Percentiles rank a stretch among this genome's conserved stretches.
phyloP scores from a whole-genome alignment of 2,113 vertebrate species.

The Salvelinus alpinus region DNA sequence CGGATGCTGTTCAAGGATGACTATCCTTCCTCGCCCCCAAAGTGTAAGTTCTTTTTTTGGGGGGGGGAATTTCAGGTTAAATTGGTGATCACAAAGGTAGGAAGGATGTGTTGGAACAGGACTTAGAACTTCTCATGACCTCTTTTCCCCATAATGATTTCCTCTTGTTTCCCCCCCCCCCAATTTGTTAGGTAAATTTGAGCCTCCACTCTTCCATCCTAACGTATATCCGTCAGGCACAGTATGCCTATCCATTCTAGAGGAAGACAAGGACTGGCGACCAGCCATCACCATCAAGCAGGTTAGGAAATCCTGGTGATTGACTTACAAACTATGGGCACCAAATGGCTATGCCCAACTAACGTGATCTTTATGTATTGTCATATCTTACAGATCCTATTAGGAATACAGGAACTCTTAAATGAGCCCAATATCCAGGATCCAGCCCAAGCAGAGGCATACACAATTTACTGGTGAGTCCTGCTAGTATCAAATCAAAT shows the following conservation, averaged over 20 bases:
- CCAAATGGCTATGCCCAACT: neutral
- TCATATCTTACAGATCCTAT: constrained; percentile 85
- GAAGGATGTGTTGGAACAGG: too few species aligned
- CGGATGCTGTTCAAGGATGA: constrained; percentile 85
- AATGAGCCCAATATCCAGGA: constrained; percentile 99
- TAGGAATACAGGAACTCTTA: constrained; percentile 99
- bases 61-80: too few species aligned
- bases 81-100: too few species aligned
- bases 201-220: constrained; percentile 95
- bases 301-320: constrained; percentile 68
- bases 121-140: neutral
- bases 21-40: constrained; percentile 82
- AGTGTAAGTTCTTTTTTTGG: constrained; percentile 68
- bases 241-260: constrained; percentile 97
- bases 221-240: constrained; percentile 98
- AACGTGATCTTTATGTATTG: neutral
- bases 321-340: neutral
- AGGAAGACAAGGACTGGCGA: constrained; percentile 99
- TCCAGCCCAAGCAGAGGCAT: constrained; percentile 99
- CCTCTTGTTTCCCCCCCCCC: neutral
- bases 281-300: constrained; percentile 99
- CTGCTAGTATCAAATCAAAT: neutral
- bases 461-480: constrained; percentile 96
- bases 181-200: constrained; percentile 88
- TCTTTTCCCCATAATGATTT: neutral